A percentile compares a stretch with the other conserved stretches of the same genome.
These are phyloP conservation scores for Anthopleura sola DNA, from an alignment of 64 coral and sea anemone species.

Conservation along the genomic window DNA sequence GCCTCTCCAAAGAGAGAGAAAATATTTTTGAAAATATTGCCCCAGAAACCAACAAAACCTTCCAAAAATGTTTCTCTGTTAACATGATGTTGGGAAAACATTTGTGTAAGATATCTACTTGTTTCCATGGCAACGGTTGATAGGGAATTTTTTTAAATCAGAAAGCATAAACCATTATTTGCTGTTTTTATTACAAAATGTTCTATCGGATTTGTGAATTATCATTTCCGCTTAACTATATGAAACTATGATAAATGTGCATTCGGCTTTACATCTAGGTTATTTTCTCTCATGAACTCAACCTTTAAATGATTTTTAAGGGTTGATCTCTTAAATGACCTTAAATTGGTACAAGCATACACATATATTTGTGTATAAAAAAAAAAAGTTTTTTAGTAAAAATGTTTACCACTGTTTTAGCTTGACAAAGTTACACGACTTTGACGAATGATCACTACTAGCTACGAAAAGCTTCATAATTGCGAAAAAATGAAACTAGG, in stretches of 20 bases:
- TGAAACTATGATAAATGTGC: no score
- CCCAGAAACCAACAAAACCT: not conserved
- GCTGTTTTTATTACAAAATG: no score
- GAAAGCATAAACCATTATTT: not conserved
- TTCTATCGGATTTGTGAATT: no score
- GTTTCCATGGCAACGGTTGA: constrained; percentile 7
- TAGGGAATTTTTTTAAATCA: not conserved
- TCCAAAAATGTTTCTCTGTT: constrained; percentile 8
- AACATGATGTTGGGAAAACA: not conserved
- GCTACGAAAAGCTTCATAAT: not conserved
- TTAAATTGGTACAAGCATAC: not conserved
- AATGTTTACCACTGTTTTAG: not conserved
- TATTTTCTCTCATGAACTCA: not conserved
- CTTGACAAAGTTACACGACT: not conserved
- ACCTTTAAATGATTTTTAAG: not conserved
- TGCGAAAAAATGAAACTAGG: no score
- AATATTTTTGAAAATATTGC: not conserved
- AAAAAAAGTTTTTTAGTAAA: not conserved
- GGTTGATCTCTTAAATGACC: not conserved
- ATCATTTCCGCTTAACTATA: no score
- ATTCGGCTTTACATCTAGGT: no score
- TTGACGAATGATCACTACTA: not conserved
- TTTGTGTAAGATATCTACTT: not conserved
- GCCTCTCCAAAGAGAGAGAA: constrained; percentile 1
- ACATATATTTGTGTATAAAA: not conserved